phyloP scores from a whole-genome alignment of 2,888 invertebrate species.

The Priocnemis perturbator region DNA sequence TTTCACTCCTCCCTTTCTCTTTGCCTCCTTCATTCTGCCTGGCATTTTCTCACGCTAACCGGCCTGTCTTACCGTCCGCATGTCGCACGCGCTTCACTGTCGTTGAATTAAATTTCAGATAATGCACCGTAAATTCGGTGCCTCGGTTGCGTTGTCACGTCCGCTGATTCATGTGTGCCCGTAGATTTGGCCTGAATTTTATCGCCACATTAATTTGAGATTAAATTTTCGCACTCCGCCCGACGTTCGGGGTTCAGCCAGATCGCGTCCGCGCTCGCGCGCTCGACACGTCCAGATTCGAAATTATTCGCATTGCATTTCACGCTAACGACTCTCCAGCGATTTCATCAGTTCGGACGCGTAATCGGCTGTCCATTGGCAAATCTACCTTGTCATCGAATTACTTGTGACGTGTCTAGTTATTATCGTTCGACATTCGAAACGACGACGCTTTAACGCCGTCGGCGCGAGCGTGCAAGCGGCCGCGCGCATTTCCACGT shows the following conservation, averaged over 20 bases:
- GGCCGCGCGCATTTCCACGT: too few species aligned
- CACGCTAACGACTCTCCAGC: conserved; percentile 51
- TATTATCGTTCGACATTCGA: too few species aligned
- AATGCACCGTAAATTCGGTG: conserved; percentile 48
- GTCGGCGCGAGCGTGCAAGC: too few species aligned
- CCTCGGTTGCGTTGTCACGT: conserved; percentile 11
- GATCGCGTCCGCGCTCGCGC: conserved; percentile 17
- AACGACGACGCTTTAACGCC: too few species aligned
- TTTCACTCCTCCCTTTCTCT: neutral
- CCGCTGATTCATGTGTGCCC: neutral
- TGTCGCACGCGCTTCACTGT: conserved; percentile 34
- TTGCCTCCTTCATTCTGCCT: neutral
- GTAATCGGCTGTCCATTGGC: conserved; percentile 33
- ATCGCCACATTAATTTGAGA: conserved; percentile 56
- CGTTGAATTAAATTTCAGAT: conserved; percentile 50
- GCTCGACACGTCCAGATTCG: conserved; percentile 31
- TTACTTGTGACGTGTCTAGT: too few species aligned
- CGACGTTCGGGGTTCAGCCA: conserved; percentile 25
- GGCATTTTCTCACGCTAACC: neutral
- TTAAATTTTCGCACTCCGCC: conserved; percentile 53
- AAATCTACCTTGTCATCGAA: conserved; percentile 3
- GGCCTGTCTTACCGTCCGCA: conserved; percentile 36
- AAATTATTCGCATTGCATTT: conserved; percentile 53
- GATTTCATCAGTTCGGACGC: conserved; percentile 44
- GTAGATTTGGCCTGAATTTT: conserved; percentile 45